phyloP scores from a whole-genome alignment of 2,888 invertebrate genomes.

The Arctia plantaginis region DNA sequence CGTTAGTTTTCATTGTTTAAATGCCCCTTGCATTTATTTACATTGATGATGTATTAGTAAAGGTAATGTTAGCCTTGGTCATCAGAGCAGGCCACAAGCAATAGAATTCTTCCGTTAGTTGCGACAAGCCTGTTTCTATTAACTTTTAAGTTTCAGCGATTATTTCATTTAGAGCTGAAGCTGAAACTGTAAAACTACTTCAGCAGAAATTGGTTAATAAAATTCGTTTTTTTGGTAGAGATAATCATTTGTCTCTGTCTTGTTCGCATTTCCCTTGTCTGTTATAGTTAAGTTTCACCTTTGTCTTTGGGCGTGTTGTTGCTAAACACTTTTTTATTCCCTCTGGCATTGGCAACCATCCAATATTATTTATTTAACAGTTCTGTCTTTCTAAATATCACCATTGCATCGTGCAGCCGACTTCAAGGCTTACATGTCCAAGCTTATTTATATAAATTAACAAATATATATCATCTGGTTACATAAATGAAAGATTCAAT shows the following conservation, averaged over 20 bases:
- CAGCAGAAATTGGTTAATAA: neutral
- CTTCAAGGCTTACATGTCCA: conserved; percentile 66
- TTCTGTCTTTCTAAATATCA: conserved; percentile 75
- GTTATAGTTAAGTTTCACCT: conserved; percentile 31
- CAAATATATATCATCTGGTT: conserved; percentile 35
- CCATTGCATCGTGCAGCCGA: conserved; percentile 68
- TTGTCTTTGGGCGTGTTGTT: conserved; percentile 37
- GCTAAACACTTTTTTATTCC: conserved; percentile 48
- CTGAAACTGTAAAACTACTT: neutral
- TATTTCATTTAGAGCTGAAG: neutral
- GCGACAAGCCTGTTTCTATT: neutral
- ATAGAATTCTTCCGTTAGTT: neutral
- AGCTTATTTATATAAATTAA: conserved; percentile 54
- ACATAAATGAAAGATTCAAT: conserved; percentile 33
- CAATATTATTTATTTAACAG: conserved; percentile 77
- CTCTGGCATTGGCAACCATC: conserved; percentile 67
- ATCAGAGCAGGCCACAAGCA: neutral
- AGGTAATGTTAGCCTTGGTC: neutral
- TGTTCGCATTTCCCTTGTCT: conserved; percentile 21
- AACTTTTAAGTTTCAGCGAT: neutral
- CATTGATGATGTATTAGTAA: neutral
- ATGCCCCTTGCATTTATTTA: neutral
- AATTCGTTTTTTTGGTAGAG: neutral
- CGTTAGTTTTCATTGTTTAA: neutral
- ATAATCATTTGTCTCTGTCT: conserved; percentile 7